Evolutionary conservation across 2,888 invertebrate species (phyloP).

Genomic region (Brachyopa scutellaris): DNA sequence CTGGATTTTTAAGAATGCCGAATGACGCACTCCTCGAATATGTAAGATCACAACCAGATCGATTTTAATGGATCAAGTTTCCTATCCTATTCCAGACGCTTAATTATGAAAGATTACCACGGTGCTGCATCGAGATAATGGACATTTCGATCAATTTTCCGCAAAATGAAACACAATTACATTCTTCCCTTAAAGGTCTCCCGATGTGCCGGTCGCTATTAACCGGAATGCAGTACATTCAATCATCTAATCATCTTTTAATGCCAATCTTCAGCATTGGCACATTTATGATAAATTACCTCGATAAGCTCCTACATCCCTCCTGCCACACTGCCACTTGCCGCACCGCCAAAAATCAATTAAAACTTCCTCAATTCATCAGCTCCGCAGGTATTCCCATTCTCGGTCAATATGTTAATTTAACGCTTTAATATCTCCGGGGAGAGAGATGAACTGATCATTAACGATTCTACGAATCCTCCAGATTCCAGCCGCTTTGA

Average conservation of each 20-base stretch:
- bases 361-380: conserved; percentile 71
- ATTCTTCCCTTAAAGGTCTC: conserved; percentile 16
- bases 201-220: conserved; percentile 42
- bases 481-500: conserved; percentile 11
- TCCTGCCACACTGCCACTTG: conserved; percentile 36
- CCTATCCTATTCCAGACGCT: too few relatives aligned
- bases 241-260: conserved; percentile 70
- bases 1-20: too few relatives aligned
- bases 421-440: conserved; percentile 67
- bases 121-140: conserved; percentile 30
- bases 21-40: too few relatives aligned
- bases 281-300: conserved; percentile 67
- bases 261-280: conserved; percentile 67
- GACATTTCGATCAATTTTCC: conserved; percentile 48
- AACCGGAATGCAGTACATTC: conserved; percentile 58
- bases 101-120: too few relatives aligned
- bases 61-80: too few relatives aligned
- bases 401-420: conserved; percentile 71
- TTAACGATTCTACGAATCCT: conserved; percentile 67
- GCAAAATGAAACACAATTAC: conserved; percentile 60
- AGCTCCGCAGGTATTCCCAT: conserved; percentile 61
- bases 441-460: conserved; percentile 35
- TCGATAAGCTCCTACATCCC: conserved; percentile 35
- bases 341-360: conserved; percentile 65
- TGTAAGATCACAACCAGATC: too few relatives aligned